These are phyloP conservation scores for Calycopis cecrops DNA, from an alignment of 1,140 invertebrate species.

Conservation along the genomic window DNA sequence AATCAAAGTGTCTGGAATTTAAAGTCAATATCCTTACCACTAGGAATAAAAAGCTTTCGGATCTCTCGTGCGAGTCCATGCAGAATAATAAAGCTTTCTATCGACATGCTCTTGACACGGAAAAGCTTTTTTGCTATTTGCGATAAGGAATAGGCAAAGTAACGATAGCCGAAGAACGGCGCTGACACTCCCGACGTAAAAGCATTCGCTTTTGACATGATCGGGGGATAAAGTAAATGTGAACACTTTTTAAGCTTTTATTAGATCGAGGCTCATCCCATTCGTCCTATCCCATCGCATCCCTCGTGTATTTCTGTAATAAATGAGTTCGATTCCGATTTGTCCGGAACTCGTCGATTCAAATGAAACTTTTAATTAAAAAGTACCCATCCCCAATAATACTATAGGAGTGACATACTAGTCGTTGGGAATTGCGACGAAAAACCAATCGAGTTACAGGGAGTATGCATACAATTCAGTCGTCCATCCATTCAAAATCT, in stretches of 20 bases:
- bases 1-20: not conserved
- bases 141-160: slow-evolving; percentile 45
- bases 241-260: slow-evolving; percentile 5
- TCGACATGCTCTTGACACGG: slow-evolving; percentile 60
- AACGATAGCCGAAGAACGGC: slow-evolving; percentile 23
- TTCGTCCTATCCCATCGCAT: too few relatives aligned
- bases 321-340: too few relatives aligned
- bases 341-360: too few relatives aligned
- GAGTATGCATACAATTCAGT: too few relatives aligned
- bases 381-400: too few relatives aligned
- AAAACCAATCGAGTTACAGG: too few relatives aligned
- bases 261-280: not conserved
- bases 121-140: slow-evolving; percentile 61
- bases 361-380: too few relatives aligned
- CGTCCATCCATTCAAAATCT: too few relatives aligned
- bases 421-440: too few relatives aligned
- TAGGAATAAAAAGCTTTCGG: slow-evolving; percentile 24
- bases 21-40: slow-evolving; percentile 27
- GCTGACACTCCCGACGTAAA: slow-evolving; percentile 27
- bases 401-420: too few relatives aligned
- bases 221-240: slow-evolving; percentile 13
- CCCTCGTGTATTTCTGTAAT: too few relatives aligned
- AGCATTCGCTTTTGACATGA: slow-evolving; percentile 19
- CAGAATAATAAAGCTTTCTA: slow-evolving; percentile 57
- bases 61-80: slow-evolving; percentile 35